Evolutionary conservation across 64 coral and sea anemone species (phyloP).

Genomic region (Dendrophyllia cribrosa): DNA sequence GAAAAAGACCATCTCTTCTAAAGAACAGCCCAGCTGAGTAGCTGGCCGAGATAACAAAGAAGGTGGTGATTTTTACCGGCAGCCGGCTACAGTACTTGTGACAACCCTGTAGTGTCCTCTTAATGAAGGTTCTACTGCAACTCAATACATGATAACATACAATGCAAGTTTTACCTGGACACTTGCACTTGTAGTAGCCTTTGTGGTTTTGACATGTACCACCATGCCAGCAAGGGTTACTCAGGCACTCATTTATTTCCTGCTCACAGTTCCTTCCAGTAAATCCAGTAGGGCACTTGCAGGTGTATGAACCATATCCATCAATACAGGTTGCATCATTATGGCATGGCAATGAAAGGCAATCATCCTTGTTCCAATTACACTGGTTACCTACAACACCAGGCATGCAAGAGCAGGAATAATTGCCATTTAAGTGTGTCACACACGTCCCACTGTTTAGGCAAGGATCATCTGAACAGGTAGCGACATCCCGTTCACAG

Average conservation of each 20-base stretch:
- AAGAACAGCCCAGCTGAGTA: no score
- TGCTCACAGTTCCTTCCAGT: constrained; percentile 60
- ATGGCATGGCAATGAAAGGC: constrained; percentile 72
- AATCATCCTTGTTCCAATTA: constrained; percentile 83
- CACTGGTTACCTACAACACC: constrained; percentile 76
- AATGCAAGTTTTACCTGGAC: constrained; percentile 23
- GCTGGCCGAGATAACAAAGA: no score
- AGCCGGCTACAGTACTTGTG: no score
- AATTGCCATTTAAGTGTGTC: constrained; percentile 8
- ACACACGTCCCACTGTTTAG: constrained; percentile 76
- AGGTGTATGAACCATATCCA: constrained; percentile 66
- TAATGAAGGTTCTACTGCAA: no score
- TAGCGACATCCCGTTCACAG: constrained; percentile 62
- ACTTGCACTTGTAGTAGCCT: constrained; percentile 78
- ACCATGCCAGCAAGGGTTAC: constrained; percentile 71
- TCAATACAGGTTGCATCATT: constrained; percentile 87
- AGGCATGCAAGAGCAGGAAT: constrained; percentile 62
- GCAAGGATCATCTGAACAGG: constrained; percentile 73
- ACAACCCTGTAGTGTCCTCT: no score
- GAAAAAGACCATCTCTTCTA: no score
- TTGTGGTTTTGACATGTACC: constrained; percentile 66
- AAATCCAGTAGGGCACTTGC: constrained; percentile 77
- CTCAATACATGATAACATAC: no score
- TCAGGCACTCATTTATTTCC: constrained; percentile 60
- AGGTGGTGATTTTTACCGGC: no score